Percentiles rank a stretch among this genome's conserved stretches.
Evolutionary conservation across 2,888 invertebrate species (phyloP).

Genomic region (Osedax fenrisi): DNA sequence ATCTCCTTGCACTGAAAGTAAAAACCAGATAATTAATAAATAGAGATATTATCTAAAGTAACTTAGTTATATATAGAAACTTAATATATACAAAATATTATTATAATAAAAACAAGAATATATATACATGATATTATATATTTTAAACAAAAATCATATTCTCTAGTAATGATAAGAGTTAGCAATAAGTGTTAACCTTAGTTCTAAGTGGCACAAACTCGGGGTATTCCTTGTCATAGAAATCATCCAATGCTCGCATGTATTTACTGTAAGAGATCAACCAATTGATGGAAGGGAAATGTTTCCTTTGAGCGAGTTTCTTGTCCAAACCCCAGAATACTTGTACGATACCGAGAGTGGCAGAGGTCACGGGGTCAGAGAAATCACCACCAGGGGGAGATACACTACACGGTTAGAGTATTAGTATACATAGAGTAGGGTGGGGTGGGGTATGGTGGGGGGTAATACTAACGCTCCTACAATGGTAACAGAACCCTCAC

Average conservation of each 20-base stretch:
- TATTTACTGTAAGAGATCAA: slow-evolving; percentile 98
- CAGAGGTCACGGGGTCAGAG: slow-evolving; percentile 98
- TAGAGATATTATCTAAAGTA: background rate
- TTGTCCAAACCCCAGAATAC: slow-evolving; percentile 99
- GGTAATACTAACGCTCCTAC: slow-evolving; percentile 68
- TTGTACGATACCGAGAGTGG: slow-evolving; percentile 93
- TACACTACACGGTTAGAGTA: slow-evolving; percentile 55
- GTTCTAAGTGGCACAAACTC: slow-evolving; percentile 94
- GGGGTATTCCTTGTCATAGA: slow-evolving; percentile 92
- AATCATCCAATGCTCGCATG: slow-evolving; percentile 92
- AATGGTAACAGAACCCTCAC: slow-evolving; percentile 96
- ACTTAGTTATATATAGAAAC: background rate
- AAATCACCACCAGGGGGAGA: slow-evolving; percentile 99
- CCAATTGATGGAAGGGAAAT: slow-evolving; percentile 99
- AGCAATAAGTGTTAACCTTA: slow-evolving; percentile 57
- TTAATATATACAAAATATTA: too few relatives aligned
- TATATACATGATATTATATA: too few relatives aligned
- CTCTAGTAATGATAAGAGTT: too few relatives aligned
- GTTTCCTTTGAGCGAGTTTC: slow-evolving; percentile 94
- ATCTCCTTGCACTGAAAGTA: slow-evolving; percentile 64
- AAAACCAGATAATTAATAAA: slow-evolving; percentile 12
- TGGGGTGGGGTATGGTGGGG: background rate
- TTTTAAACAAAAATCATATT: too few relatives aligned
- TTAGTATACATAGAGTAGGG: too few relatives aligned
- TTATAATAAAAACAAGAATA: too few relatives aligned